These are phyloP conservation scores for Hydroisotoma schaefferi DNA, from an alignment of 2,888 invertebrate species.

Conservation along the genomic window DNA sequence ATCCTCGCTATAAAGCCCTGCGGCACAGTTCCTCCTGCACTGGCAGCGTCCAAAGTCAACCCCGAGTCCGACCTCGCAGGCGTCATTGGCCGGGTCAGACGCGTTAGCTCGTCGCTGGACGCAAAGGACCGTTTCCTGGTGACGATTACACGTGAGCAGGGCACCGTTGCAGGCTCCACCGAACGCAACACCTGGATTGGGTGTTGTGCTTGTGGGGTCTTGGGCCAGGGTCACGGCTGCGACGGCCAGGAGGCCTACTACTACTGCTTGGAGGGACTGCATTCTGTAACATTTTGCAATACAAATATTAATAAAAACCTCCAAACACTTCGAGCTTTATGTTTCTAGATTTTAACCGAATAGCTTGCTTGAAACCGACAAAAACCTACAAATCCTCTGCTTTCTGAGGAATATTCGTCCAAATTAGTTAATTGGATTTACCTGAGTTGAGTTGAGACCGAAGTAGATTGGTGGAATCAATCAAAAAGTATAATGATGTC, in stretches of 20 bases:
- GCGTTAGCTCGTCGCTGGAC: not conserved
- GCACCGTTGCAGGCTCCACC: constrained; percentile 5
- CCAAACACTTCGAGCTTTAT: too few relatives aligned
- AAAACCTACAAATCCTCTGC: too few relatives aligned
- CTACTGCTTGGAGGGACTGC: not conserved
- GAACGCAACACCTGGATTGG: not conserved
- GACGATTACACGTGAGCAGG: not conserved
- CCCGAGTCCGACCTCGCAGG: not conserved
- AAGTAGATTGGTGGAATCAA: too few relatives aligned
- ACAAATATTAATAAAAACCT: too few relatives aligned
- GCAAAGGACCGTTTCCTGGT: constrained; percentile 9
- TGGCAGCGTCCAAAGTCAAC: constrained; percentile 7
- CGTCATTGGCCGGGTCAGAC: not conserved
- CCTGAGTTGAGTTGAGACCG: too few relatives aligned
- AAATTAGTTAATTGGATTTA: too few relatives aligned
- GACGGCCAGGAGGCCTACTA: not conserved
- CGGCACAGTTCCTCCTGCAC: constrained; percentile 2
- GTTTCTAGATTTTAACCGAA: too few relatives aligned
- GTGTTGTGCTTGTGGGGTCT: not conserved
- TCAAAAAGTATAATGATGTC: too few relatives aligned
- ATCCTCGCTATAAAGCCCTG: not conserved
- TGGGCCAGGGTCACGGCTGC: not conserved
- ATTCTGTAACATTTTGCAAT: too few relatives aligned
- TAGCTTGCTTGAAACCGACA: too few relatives aligned
- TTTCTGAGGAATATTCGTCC: too few relatives aligned